Conservation (phyloP, 2,113 vertebrate species). For the Thoracochromis brauschi region DNA sequence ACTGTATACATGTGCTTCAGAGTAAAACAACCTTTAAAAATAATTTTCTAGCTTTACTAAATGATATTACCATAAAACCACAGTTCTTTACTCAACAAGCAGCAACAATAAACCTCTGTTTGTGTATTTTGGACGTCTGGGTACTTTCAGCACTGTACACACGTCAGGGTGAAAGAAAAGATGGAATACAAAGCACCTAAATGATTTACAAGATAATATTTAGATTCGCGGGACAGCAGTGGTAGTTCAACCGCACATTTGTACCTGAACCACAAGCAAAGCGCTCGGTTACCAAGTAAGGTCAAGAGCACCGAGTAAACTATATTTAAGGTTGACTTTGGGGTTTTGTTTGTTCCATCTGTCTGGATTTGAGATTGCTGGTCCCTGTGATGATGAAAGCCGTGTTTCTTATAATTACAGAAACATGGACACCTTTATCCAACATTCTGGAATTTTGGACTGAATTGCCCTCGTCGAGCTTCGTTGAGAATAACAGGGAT, state of each 20-base stretch:
- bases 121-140: neutral
- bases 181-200: neutral
- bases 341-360: neutral
- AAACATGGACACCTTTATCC: neutral
- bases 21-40: neutral
- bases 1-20: neutral
- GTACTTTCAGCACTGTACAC: neutral
- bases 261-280: neutral
- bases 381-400: neutral
- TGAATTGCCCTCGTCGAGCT: neutral
- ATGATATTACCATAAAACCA: neutral
- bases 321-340: neutral
- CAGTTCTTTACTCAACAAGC: neutral
- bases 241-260: accelerated
- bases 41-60: neutral
- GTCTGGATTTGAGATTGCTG: neutral
- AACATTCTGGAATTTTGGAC: neutral
- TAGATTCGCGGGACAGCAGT: neutral
- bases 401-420: neutral
- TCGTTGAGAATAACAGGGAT: neutral
- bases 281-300: neutral
- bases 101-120: neutral
- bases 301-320: neutral
- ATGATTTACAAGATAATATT: neutral
- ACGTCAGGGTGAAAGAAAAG: neutral